Base-by-base conservation (phyloP, 2,113 vertebrate species). In the Tyto alba region DNA sequence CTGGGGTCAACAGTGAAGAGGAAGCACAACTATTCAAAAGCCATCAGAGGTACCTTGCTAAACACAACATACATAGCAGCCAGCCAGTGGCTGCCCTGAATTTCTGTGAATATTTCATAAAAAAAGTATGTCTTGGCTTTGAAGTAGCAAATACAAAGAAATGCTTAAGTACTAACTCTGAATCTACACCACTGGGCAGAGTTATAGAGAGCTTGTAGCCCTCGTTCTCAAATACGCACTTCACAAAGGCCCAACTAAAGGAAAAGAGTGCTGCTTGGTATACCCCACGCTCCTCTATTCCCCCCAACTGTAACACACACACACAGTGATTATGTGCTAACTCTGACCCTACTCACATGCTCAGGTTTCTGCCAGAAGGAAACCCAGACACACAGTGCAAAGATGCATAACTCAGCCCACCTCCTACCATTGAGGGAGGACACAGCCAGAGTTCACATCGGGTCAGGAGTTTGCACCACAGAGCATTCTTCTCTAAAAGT, bases 221-320 rank as follows among this genome's bases (percentile, higher is more conserved):
- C 19, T 60, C 2, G 1, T 7, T 21, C 53, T 64, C 32, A 71
- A 55, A 62, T 8, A 30, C 0, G 8, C 16, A 75, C 20, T 47
- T 69, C 0, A 0, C 15, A 18, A 89, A 93, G 20, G 43, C 43
- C n/a, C n/a, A 80, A 2, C 22, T 47, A 41, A 75, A 71, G 5
- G 12, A 9, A 20, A 32, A 60, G 38, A 22, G 14, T 11, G 6
- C 16, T 71, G 34, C 30, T 36, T 21, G 17, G 38, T 40, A 45
- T 7, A 68, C 11, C 10, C 27, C 0, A 0, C 13, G 2, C 13
- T 62, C 52, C 57, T 55, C 0, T 18, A 56, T 21, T 45, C 1
- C 27, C 30, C 26, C 10, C 29, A 60, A 21, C 21, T 26, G 66
- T 8, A 13, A 48, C 32, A 47, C 8, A 62, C 25, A 38, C 40